These are phyloP conservation scores for Liposcelis brunnea DNA, from an alignment of 2,888 invertebrate genomes.

Conservation along the genomic window DNA sequence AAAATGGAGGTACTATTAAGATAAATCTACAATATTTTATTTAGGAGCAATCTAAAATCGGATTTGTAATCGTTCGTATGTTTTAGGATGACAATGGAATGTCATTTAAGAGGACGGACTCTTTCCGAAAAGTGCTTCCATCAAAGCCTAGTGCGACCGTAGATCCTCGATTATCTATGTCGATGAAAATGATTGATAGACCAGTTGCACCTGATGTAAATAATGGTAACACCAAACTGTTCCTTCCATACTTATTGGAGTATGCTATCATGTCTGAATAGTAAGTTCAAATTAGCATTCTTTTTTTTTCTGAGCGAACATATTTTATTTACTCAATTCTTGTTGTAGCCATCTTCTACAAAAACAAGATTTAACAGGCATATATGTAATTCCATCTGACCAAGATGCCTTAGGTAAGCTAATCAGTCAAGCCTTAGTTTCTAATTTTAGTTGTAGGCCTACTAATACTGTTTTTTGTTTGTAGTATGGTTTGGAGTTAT, in stretches of 20 bases:
- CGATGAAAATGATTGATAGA: slow-evolving; percentile 36
- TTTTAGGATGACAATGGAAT: too few species aligned
- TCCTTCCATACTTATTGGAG: slow-evolving; percentile 67
- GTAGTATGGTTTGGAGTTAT: slow-evolving; percentile 82
- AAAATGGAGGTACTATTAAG: too few species aligned
- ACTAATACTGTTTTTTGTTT: slow-evolving; percentile 21
- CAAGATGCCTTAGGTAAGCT: slow-evolving; percentile 62
- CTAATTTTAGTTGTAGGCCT: slow-evolving; percentile 13
- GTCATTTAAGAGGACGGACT: slow-evolving; percentile 30
- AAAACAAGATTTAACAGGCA: slow-evolving; percentile 68
- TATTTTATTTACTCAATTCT: slow-evolving; percentile 12
- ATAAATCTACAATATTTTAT: too few species aligned
- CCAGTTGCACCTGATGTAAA: slow-evolving; percentile 27
- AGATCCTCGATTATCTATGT: slow-evolving; percentile 39
- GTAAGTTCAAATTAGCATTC: slow-evolving; percentile 48
- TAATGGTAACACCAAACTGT: slow-evolving; percentile 36
- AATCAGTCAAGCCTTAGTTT: too few species aligned
- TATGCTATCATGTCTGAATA: slow-evolving; percentile 84
- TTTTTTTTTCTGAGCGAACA: slow-evolving; percentile 16
- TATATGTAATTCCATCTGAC: slow-evolving; percentile 85
- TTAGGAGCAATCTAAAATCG: too few species aligned
- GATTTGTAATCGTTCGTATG: too few species aligned
- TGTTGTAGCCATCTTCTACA: slow-evolving; percentile 62
- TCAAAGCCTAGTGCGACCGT: slow-evolving; percentile 27
- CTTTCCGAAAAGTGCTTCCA: slow-evolving; percentile 37